Evolutionary conservation across 2,888 invertebrate species (phyloP).

Genomic region (Cosmopolites sordidus): DNA sequence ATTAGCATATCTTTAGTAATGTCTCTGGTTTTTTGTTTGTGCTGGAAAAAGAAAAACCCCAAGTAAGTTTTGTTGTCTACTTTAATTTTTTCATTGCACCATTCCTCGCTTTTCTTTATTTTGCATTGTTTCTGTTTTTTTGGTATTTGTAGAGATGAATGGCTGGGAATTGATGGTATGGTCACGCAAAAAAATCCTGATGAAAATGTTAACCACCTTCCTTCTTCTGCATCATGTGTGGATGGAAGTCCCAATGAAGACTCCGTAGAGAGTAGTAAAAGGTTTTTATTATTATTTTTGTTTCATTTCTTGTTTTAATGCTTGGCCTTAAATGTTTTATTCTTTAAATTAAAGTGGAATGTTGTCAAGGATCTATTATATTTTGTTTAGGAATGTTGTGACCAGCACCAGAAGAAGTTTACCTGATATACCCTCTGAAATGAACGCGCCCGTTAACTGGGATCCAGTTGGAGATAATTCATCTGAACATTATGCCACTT

Average conservation of each 20-base stretch:
- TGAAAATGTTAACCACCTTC: slow-evolving; percentile 53
- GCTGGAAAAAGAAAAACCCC: slow-evolving; percentile 45
- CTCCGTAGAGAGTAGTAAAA: slow-evolving; percentile 43
- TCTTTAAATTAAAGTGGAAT: too few relatives aligned
- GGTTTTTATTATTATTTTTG: slow-evolving; percentile 38
- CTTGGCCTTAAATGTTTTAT: too few relatives aligned
- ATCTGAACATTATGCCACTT: slow-evolving; percentile 82
- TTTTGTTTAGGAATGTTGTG: slow-evolving; percentile 33
- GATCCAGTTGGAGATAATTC: slow-evolving; percentile 63
- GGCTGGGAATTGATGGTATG: slow-evolving; percentile 67
- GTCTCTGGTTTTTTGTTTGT: slow-evolving; percentile 43
- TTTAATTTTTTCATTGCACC: background rate
- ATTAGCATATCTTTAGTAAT: slow-evolving; percentile 39
- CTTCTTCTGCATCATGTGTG: slow-evolving; percentile 40
- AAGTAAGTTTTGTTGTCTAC: slow-evolving; percentile 36
- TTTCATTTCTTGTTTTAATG: slow-evolving; percentile 5
- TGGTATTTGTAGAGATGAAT: slow-evolving; percentile 57
- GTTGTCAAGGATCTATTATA: too few relatives aligned
- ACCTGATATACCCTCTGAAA: slow-evolving; percentile 74
- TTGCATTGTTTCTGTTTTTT: slow-evolving; percentile 16
- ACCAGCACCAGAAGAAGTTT: slow-evolving; percentile 69
- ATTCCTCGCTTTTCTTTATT: slow-evolving; percentile 7
- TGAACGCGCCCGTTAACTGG: slow-evolving; percentile 42
- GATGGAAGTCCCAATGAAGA: slow-evolving; percentile 37
- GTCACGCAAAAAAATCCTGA: slow-evolving; percentile 69